Base-by-base conservation (phyloP, 2,113 vertebrate species). In the Nestor notabilis region DNA sequence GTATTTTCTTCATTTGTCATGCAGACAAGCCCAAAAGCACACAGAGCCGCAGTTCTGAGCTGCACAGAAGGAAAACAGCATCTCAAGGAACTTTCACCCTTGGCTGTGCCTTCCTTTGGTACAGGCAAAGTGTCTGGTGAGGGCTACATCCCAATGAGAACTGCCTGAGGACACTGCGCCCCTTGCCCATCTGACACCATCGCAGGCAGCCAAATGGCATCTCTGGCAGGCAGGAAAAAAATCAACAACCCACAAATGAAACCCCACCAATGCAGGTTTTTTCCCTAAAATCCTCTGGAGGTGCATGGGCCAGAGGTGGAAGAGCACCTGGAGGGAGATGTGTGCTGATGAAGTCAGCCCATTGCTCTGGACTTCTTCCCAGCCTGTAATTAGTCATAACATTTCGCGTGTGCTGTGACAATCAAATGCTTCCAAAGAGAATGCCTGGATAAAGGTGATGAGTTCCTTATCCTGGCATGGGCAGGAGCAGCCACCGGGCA, bases 361-460 rank as follows among this genome's bases (percentile, higher is more conserved):
- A 46, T 15, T 2, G 7, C 65, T 56, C 81, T 69, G 70, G 75
- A 58, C 74, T 70, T 91, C 79, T 47, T 91, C 70, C 77, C 72
- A 66, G 25, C 35, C 85, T 52, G 52, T 39, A 79, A 94, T 92
- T 69, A 82, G 56, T 61, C 21, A 7, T 11, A 77, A 88, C 41
- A 33, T 84, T 91, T 69, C 0, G 2, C 0, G 0, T 0, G 0
- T 0, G 1, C 39, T 0, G 0, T 35, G 76, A 80, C 86, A 80
- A 91, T 6, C 1, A 17, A 66, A 64, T 0, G 0, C 72, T 93
- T 83, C 63, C 49, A 47, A 72, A 83, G 63, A 0, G 0, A 65
- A 31, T 5, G 19, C 44, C 46, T 0, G 0, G 39, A 16, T 31
- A 77, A 90, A 78, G 55, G 25, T 0, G 0, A 7, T 1, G 50